Base-by-base conservation (phyloP, 2,888 invertebrate genomes). In the Thymelicus sylvestris region DNA sequence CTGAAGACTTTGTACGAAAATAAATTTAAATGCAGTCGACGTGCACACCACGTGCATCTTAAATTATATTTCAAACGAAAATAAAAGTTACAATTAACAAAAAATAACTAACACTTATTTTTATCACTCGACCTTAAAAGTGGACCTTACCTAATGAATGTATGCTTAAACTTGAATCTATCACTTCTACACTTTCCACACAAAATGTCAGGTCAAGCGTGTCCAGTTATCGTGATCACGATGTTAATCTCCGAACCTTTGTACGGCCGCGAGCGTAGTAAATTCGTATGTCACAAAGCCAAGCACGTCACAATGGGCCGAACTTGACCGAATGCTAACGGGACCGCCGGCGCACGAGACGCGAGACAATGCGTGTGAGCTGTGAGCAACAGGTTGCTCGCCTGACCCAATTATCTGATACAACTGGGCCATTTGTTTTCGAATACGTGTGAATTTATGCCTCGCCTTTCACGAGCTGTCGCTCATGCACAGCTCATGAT, bases 321-420 rank as follows among this genome's bases (percentile, higher is more conserved):
- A 92, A 91, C 90, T 89, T 92, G 91, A 91, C 91, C 91, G 90
- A 84, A 83, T 81, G 81, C 74, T 93, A 93, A 93, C 93, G 93
- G 93, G 88, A 91, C 85, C 50, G 82, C 75, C 80, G 83, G 76
- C 76, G 72, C 76, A 75, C 79, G 81, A 82, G 82, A 78, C 85
- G 84, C 87, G 83, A 91, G 87, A 91, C 92, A 92, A 93, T 91
- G 91, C 91, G 91, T 89, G 90, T 84, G 86, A 87, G 85, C 83
- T 19, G 19, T 19, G 19, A 85, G 31, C 83, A 85, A 84, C 93
- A 92, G 93, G 92, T 92, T 92, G 91, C 90, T 90, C 90, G 90
- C 81, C 88, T 92, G 91, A 93, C 93, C 92, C 86, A 93, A 93
- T 92, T 92, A 92, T 89, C 84, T 80, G 73, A 77, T 76, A 82